Base-by-base conservation (phyloP, 2,113 vertebrate species). In the Onychorhynchus coronatus region DNA sequence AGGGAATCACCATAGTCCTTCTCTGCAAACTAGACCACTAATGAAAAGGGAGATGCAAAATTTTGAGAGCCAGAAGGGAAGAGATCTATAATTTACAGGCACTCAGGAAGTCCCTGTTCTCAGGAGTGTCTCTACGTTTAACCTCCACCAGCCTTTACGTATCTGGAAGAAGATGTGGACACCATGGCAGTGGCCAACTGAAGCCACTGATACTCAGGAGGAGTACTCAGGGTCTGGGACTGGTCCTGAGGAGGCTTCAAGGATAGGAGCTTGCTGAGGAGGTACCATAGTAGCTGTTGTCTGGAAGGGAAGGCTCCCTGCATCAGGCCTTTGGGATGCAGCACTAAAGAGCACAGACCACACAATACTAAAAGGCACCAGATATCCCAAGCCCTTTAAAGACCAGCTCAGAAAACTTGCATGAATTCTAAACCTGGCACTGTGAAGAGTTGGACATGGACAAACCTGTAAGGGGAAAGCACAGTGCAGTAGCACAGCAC, bases 241-340 rank as follows among this genome's bases (percentile, higher is more conserved):
- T 79, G 62, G 18, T n/a, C 55, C 19, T 88, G 31, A n/a, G 63
- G 25, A 44, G 22, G 20, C 13, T 81, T 66, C 3, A 2, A 52
- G 76, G 31, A 37, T 1, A 8, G 44, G 25, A 58, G 17, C 2
- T 86, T 3, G 0, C 35, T 39, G n/a, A 68, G 35, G 47, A 58
- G n/a, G 3, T 44, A 50, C 42, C 4, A 0, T 3, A 2, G 33
- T n/a, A 63, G 41, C 46, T 11, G 2, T 33, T 0, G 3, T 35
- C 31, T 3, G 1, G 28, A 81, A 81, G 23, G 25, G 42, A 33
- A 65, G 39, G 3, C 11, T 88, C 8, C 8, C 20, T 1, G 0
- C 14, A 4, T 28, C 0, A 0, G 22, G 8, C 28, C 24, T 84
- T 73, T 33, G n/a, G 59, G 53, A 31, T 2, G 1, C 9, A 31